Percentiles rank a stretch among this genome's conserved stretches.
Conservation (phyloP, 1,140 invertebrate genomes). For the Macrosteles quadrilineatus region DNA sequence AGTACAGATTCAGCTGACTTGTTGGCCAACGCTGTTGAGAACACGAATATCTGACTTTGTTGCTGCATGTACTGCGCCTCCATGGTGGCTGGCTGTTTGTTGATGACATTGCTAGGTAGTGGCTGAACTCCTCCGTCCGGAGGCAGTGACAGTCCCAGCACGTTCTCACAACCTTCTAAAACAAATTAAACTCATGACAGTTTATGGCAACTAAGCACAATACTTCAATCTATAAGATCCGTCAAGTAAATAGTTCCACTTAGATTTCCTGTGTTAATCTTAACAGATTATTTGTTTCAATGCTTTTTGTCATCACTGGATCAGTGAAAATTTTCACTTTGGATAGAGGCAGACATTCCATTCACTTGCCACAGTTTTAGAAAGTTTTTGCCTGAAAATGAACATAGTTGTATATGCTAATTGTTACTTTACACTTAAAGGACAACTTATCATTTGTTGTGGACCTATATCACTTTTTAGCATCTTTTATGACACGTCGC, state of each 20-base stretch:
- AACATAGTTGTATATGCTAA: no score
- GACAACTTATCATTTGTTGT: no score
- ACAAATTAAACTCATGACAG: not conserved
- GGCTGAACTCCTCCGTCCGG: conserved; percentile 55
- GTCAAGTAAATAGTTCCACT: not conserved
- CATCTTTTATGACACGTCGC: no score
- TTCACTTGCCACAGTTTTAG: no score
- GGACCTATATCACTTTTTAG: no score
- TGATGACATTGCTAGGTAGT: conserved; percentile 73
- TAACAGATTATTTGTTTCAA: no score
- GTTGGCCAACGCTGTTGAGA: conserved; percentile 92
- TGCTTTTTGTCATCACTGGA: no score
- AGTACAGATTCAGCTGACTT: conserved; percentile 91
- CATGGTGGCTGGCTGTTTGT: conserved; percentile 77
- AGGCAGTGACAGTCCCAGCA: conserved; percentile 1
- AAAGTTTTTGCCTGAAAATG: no score
- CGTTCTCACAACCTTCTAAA: conserved; percentile 20
- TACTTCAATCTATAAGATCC: not conserved
- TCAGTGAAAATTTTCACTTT: no score
- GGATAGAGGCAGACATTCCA: no score
- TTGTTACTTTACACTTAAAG: no score
- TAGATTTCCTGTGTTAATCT: not conserved
- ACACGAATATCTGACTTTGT: conserved; percentile 97
- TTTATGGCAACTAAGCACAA: not conserved
- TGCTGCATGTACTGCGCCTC: conserved; percentile 89